phyloP scores from a whole-genome alignment of 92 coral and sea anemone species.

The Parazoanthus swiftii region DNA sequence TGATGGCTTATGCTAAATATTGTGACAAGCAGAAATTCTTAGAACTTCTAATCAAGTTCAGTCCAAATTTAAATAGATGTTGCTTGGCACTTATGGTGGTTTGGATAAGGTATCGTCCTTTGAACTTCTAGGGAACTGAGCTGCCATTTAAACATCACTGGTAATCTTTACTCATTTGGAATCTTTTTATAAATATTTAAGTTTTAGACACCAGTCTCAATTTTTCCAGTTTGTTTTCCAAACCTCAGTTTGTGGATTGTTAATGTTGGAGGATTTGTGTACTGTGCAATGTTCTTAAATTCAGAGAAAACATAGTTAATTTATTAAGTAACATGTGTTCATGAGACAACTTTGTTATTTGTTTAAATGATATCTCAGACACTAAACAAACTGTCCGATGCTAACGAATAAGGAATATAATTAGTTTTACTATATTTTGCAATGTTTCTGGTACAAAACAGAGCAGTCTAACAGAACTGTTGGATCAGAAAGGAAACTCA shows the following conservation, averaged over 20 bases:
- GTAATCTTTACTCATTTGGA: background rate
- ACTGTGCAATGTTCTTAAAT: no score
- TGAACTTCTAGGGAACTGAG: no score
- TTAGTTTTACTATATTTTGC: background rate
- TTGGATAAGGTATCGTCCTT: no score
- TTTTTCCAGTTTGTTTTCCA: background rate
- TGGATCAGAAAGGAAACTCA: background rate
- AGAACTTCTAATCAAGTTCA: no score
- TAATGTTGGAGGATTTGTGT: background rate
- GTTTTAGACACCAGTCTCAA: background rate
- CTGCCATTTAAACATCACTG: no score
- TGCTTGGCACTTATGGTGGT: no score
- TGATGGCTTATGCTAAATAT: no score
- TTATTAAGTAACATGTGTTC: background rate
- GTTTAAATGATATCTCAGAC: background rate
- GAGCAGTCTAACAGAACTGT: background rate
- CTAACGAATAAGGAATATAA: no score
- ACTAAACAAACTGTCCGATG: background rate
- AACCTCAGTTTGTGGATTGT: background rate
- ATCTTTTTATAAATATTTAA: no score
- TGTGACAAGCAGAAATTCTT: no score
- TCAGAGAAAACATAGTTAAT: background rate
- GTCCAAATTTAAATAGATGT: no score
- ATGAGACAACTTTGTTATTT: background rate
- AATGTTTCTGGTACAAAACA: background rate